Conservation (phyloP, 2,888 invertebrate genomes). For the Amitus sp. region DNA sequence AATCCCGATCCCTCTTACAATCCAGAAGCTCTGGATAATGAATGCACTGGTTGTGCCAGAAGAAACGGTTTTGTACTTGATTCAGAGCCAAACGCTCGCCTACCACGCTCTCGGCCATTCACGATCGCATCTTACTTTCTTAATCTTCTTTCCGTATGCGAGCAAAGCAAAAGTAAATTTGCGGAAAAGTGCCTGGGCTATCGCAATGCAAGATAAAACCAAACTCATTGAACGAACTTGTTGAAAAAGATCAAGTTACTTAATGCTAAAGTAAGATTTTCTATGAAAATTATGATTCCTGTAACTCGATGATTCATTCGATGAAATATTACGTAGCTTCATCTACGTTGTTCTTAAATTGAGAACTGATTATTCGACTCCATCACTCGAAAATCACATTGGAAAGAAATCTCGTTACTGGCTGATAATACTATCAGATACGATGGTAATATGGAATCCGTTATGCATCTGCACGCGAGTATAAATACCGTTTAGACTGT, state of each 20-base stretch:
- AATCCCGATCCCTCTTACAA: background rate
- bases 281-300: conserved; percentile 19
- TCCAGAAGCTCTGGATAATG: conserved; percentile 20
- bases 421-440: background rate
- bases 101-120: conserved; percentile 21
- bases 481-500: conserved; percentile 14
- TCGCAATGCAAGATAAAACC: conserved; percentile 26
- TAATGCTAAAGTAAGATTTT: conserved; percentile 19
- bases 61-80: conserved; percentile 16
- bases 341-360: too few relatives aligned
- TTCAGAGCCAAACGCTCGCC: conserved; percentile 17
- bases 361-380: too few relatives aligned
- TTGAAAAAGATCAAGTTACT: conserved; percentile 22
- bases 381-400: background rate
- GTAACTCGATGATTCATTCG: conserved; percentile 8
- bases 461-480: conserved; percentile 4
- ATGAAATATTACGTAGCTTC: conserved; percentile 7
- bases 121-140: conserved; percentile 29
- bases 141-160: conserved; percentile 33
- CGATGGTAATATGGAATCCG: background rate
- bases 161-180: conserved; percentile 34
- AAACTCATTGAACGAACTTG: conserved; percentile 27
- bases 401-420: background rate
- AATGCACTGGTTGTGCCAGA: conserved; percentile 17
- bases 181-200: conserved; percentile 24